These are phyloP conservation scores for Eristalis pertinax DNA, from an alignment of 2,888 invertebrate genomes.

Conservation along the genomic window DNA sequence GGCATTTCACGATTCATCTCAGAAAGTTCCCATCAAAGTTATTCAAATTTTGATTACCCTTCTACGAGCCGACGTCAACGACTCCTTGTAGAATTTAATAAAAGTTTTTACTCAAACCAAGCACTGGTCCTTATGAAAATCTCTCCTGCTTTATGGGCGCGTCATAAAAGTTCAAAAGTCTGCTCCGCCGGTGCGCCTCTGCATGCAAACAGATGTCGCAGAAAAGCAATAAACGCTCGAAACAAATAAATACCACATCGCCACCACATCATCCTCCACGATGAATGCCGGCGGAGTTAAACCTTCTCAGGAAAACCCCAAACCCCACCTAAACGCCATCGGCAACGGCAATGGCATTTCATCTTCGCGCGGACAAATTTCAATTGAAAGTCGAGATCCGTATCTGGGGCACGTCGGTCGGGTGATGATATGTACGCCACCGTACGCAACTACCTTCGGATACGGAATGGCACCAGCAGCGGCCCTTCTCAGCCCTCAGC, in stretches of 20 bases:
- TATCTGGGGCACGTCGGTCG: slow-evolving; percentile 39
- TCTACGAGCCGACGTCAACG: background rate
- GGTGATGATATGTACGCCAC: slow-evolving; percentile 4
- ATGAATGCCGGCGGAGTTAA: slow-evolving; percentile 8
- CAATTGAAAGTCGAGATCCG: slow-evolving; percentile 54
- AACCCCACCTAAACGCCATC: background rate
- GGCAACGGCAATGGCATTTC: background rate
- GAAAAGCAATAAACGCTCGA: slow-evolving; percentile 26
- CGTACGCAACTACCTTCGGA: slow-evolving; percentile 15
- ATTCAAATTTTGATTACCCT: slow-evolving; percentile 10
- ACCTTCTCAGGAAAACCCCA: background rate
- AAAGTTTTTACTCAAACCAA: slow-evolving; percentile 16
- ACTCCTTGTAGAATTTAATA: slow-evolving; percentile 29
- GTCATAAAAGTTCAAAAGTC: slow-evolving; percentile 18
- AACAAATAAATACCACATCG: slow-evolving; percentile 44
- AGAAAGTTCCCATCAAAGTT: background rate
- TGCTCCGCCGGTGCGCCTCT: background rate
- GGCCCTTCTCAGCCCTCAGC: background rate
- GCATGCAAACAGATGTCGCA: slow-evolving; percentile 37
- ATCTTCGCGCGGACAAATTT: slow-evolving; percentile 34
- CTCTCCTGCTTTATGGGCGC: slow-evolving; percentile 19
- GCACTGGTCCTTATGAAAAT: slow-evolving; percentile 36
- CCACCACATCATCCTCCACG: slow-evolving; percentile 18
- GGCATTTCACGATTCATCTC: background rate
- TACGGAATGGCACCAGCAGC: slow-evolving; percentile 13